phyloP scores from a whole-genome alignment of 2,888 invertebrate species.

The Campoletis raptor region DNA sequence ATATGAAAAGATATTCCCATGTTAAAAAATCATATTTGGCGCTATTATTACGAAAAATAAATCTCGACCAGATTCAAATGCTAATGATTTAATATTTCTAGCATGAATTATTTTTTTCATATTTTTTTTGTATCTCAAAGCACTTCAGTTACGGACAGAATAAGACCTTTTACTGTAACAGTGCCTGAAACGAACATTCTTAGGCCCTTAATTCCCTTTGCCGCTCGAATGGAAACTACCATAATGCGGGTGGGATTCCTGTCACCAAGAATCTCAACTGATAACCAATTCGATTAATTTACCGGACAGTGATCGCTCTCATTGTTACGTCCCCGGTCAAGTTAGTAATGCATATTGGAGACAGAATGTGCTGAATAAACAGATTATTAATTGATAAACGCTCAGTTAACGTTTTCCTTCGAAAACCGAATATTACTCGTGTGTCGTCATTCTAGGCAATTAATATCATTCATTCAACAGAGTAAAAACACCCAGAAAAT shows the following conservation, averaged over 20 bases:
- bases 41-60: neutral
- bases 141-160: neutral
- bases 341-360: slow-evolving; percentile 2
- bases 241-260: neutral
- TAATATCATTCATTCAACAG: neutral
- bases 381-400: slow-evolving; percentile 6
- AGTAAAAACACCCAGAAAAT: neutral
- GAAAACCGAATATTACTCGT: neutral
- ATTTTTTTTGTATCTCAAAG: neutral
- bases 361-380: slow-evolving; percentile 6
- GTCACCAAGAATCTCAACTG: slow-evolving; percentile 58
- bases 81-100: neutral
- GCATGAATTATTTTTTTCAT: neutral
- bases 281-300: slow-evolving; percentile 63
- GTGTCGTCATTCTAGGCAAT: neutral
- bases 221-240: neutral
- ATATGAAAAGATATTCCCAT: neutral
- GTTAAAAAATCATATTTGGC: neutral
- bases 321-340: neutral
- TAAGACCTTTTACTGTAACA: neutral
- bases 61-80: neutral
- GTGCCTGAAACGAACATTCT: neutral
- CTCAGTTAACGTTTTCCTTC: neutral
- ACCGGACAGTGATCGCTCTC: slow-evolving; percentile 50
- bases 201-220: neutral